A percentile compares a stretch with the other conserved stretches of the same genome.
Evolutionary conservation across 2,113 vertebrate species (phyloP).

Genomic region (Suncus etruscus): DNA sequence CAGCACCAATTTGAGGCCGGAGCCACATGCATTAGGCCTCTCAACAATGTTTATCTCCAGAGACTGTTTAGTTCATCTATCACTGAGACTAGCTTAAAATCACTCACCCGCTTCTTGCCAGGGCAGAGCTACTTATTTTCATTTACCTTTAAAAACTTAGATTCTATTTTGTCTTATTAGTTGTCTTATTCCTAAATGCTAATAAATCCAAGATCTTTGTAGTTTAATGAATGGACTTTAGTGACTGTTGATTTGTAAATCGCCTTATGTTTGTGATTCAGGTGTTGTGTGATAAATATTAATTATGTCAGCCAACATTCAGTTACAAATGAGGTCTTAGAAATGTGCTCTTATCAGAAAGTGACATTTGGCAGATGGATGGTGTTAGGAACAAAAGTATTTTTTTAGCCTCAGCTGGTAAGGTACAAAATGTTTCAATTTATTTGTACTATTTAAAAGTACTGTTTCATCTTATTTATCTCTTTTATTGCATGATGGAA

Average conservation of each 20-base stretch:
- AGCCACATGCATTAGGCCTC: slow-evolving; percentile 84
- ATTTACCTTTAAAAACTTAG: slow-evolving; percentile 75
- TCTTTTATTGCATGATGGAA: slow-evolving; percentile 73
- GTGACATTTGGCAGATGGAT: slow-evolving; percentile 87
- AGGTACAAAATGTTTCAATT: slow-evolving; percentile 63
- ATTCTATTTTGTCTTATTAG: slow-evolving; percentile 83
- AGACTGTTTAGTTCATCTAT: slow-evolving; percentile 87
- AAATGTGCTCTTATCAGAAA: slow-evolving; percentile 85
- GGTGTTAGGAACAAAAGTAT: slow-evolving; percentile 83
- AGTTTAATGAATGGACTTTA: slow-evolving; percentile 75
- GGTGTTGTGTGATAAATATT: slow-evolving; percentile 84
- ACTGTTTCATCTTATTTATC: slow-evolving; percentile 66
- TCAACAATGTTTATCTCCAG: slow-evolving; percentile 85
- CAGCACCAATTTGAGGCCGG: slow-evolving; percentile 69
- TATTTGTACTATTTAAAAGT: background rate
- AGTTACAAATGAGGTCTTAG: slow-evolving; percentile 85
- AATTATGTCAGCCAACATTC: slow-evolving; percentile 87
- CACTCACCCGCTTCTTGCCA: background rate
- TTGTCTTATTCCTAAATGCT: slow-evolving; percentile 81
- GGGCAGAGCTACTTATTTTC: background rate
- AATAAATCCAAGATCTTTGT: slow-evolving; percentile 81
- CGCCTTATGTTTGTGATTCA: slow-evolving; percentile 86
- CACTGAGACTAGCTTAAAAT: slow-evolving; percentile 77
- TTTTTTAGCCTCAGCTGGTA: slow-evolving; percentile 72
- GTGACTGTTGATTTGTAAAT: slow-evolving; percentile 80